Base-by-base conservation (phyloP, 2,113 vertebrate genomes). In the Micronycteris hirsuta region DNA sequence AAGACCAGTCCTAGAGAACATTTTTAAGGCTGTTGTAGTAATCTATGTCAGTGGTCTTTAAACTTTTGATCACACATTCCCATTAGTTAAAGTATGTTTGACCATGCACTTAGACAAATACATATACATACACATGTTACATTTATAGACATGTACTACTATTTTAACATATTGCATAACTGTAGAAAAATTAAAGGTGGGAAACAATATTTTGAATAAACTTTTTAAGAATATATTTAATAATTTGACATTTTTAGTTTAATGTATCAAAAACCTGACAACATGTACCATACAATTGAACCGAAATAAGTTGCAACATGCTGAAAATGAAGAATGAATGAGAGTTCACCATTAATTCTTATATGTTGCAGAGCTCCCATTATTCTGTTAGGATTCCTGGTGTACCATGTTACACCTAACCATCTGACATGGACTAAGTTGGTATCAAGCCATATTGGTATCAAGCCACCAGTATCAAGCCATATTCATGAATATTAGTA, bases 221-320 rank as follows among this genome's bases (percentile, higher is more conserved):
- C 43, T 54, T 7, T 89, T 74, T 58, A 31, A 78, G 52, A 78
- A 73, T 89, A 52, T 76, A 76, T 83, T 91, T 91, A 80, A 43
- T 88, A 86, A 93, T 78, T 87, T 87, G 38, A 88, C 58, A 63
- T 15, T 91, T 93, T 95, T 31, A 78, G 82, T 56, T 90, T 93
- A 78, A 76, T 88, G 41, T 67, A 80, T 28, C 63, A 85, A 56
- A 80, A 93, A 84, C 31, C 36, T 80, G 54, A 94, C 71, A 76
- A 81, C 56, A 61, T 91, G 28, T 88, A 54, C 22, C 33, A 78
- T 4, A 49, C 28, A 43, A 41, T 84, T 89, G 41, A 91, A 80
- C 45, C 67, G 13, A 36, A 92, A 8, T 85, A 93, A 76, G 45
- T 80, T 91, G n/a, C 84, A 80, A 9, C 4, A 45, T 95, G n/a